phyloP scores from a whole-genome alignment of 1,140 invertebrate genomes.

The Drosophila pseudoananassae region DNA sequence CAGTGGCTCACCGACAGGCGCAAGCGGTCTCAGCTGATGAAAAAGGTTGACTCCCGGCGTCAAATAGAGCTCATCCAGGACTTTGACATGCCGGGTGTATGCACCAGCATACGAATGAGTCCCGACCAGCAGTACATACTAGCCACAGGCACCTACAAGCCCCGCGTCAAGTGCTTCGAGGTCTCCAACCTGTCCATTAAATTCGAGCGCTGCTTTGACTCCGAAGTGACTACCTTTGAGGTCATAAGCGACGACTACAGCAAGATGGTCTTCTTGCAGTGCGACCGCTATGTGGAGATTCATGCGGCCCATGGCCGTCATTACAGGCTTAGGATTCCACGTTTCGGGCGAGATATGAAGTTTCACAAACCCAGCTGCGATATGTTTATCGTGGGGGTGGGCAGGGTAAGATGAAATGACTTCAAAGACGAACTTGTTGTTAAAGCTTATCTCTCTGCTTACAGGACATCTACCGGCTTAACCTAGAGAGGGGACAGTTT shows the following conservation, averaged over 20 bases:
- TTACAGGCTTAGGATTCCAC: constrained; percentile 95
- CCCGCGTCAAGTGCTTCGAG: constrained; percentile 97
- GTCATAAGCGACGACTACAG: constrained; percentile 95
- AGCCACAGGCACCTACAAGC: constrained; percentile 98
- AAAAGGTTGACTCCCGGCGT: constrained; percentile 94
- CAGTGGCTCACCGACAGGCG: constrained; percentile 97
- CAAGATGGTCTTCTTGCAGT: constrained; percentile 93
- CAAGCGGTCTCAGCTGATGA: constrained; percentile 92
- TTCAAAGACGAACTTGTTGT: not conserved
- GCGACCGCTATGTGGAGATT: constrained; percentile 96
- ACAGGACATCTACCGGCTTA: constrained; percentile 96
- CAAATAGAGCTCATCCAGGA: constrained; percentile 99
- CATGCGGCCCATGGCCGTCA: constrained; percentile 96
- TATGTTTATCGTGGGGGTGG: constrained; percentile 94
- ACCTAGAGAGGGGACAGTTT: constrained; percentile 98
- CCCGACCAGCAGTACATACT: constrained; percentile 97
- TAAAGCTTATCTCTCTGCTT: not conserved
- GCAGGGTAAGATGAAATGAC: constrained; percentile 86
- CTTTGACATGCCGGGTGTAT: constrained; percentile 99
- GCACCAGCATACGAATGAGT: constrained; percentile 93
- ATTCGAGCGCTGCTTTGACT: constrained; percentile 99
- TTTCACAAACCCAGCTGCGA: constrained; percentile 97
- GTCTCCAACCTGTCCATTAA: constrained; percentile 98
- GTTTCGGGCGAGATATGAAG: constrained; percentile 97
- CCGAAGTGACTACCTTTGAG: constrained; percentile 95